Percentiles rank a stretch among this genome's conserved stretches.
Conservation (phyloP, 1,140 invertebrate genomes). For the Amphibalanus amphitrite region DNA sequence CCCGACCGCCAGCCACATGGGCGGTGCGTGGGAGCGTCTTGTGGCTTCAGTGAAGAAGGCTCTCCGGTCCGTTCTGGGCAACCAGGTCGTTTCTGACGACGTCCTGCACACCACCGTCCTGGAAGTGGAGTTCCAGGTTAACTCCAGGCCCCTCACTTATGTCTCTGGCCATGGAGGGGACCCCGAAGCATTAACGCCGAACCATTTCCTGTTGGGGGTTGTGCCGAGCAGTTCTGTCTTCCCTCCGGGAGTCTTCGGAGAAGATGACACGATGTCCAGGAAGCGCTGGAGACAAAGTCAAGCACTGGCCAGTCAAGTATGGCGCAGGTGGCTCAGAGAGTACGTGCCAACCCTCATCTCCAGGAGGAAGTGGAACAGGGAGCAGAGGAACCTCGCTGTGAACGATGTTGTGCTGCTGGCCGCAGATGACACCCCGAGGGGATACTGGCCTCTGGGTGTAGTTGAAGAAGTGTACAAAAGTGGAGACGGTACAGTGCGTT, state of each 20-base stretch:
- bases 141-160: not conserved
- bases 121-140: not conserved
- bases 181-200: not conserved
- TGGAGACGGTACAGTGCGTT: not conserved
- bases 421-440: not conserved
- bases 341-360: not conserved
- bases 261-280: not conserved
- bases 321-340: not conserved
- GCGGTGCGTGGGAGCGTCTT: constrained; percentile 19
- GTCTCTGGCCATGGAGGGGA: not conserved
- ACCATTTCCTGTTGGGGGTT: not conserved
- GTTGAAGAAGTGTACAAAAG: not conserved
- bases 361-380: not conserved
- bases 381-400: not conserved
- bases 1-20: constrained; percentile 16
- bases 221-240: not conserved
- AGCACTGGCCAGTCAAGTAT: not conserved
- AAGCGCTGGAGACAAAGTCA: not conserved
- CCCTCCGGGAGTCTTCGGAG: not conserved
- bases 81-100: not conserved
- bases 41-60: constrained; percentile 15
- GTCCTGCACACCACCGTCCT: not conserved
- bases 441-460: not conserved
- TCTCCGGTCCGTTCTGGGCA: not conserved
- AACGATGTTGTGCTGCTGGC: not conserved